phyloP scores from a whole-genome alignment of 2,888 invertebrate species.

The Ennomos quercinarius region DNA sequence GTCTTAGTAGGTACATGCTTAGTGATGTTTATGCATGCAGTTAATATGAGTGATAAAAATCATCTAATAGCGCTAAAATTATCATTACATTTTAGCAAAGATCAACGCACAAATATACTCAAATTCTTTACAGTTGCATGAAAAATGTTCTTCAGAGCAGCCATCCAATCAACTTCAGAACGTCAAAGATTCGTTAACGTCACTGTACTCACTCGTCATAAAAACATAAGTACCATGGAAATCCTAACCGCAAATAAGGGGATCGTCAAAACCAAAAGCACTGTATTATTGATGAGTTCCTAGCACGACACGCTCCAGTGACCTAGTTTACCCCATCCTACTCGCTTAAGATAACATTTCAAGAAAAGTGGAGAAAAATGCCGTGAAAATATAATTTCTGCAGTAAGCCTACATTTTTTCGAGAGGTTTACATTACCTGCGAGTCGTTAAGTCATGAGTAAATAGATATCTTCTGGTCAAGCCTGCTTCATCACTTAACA shows the following conservation, averaged over 20 bases:
- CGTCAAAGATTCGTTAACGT: too few relatives aligned
- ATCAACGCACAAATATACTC: too few relatives aligned
- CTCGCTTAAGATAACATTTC: slow-evolving; percentile 41
- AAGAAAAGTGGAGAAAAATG: slow-evolving; percentile 44
- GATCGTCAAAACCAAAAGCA: slow-evolving; percentile 23
- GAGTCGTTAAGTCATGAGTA: too few relatives aligned
- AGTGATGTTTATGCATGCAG: too few relatives aligned
- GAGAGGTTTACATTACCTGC: too few relatives aligned
- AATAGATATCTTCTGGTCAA: too few relatives aligned
- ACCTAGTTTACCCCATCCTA: slow-evolving; percentile 53
- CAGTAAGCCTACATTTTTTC: too few relatives aligned
- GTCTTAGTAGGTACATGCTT: background rate
- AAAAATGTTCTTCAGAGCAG: background rate
- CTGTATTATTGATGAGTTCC: slow-evolving; percentile 60
- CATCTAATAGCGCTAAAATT: too few relatives aligned
- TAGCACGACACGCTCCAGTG: slow-evolving; percentile 46
- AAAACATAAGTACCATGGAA: slow-evolving; percentile 22
- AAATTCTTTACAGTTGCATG: too few relatives aligned
- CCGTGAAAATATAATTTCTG: slow-evolving; percentile 1
- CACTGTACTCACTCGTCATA: slow-evolving; percentile 8
- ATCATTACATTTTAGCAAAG: too few relatives aligned
- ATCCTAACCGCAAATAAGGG: slow-evolving; percentile 28
- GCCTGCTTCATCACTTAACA: too few relatives aligned
- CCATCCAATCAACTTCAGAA: slow-evolving; percentile 1
- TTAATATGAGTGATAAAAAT: too few relatives aligned